Evolutionary conservation across 1,140 invertebrate species (phyloP).

Genomic region (Coenobita brevimanus): DNA sequence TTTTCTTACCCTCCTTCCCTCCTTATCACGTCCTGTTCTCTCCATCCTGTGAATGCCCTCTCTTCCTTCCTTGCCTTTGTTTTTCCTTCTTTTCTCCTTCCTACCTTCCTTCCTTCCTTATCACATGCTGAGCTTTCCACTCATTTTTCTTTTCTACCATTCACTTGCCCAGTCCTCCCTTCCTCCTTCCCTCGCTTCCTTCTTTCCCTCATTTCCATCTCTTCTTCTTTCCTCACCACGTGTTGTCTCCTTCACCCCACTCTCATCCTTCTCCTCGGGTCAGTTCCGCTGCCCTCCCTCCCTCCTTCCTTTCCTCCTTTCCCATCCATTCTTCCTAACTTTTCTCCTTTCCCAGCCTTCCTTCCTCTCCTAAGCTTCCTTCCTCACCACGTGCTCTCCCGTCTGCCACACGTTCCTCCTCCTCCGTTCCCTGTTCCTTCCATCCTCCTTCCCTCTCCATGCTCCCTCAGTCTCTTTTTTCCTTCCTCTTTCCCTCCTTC

Average conservation of each 20-base stretch:
- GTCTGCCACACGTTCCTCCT: background rate
- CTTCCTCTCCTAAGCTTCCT: background rate
- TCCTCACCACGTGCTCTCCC: background rate
- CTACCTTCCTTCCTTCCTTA: background rate
- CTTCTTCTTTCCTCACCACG: background rate
- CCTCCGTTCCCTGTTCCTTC: background rate
- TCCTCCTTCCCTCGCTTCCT: background rate
- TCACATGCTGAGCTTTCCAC: background rate
- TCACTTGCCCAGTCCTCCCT: background rate
- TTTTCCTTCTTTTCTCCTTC: background rate
- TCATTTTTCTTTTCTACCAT: constrained; percentile 3
- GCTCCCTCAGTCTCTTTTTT: background rate
- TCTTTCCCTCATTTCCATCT: background rate
- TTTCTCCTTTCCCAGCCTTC: background rate
- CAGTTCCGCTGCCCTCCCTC: background rate
- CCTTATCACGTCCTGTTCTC: too few relatives aligned
- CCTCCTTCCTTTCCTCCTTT: background rate
- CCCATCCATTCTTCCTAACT: background rate
- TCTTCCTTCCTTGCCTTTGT: background rate
- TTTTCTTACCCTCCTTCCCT: too few relatives aligned
- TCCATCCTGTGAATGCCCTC: too few relatives aligned
- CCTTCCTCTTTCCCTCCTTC: background rate
- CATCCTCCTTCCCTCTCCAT: background rate
- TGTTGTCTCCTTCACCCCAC: background rate
- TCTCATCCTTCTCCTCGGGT: background rate